Base-by-base conservation (phyloP, 2,113 vertebrate genomes). In the Gallinago media region DNA sequence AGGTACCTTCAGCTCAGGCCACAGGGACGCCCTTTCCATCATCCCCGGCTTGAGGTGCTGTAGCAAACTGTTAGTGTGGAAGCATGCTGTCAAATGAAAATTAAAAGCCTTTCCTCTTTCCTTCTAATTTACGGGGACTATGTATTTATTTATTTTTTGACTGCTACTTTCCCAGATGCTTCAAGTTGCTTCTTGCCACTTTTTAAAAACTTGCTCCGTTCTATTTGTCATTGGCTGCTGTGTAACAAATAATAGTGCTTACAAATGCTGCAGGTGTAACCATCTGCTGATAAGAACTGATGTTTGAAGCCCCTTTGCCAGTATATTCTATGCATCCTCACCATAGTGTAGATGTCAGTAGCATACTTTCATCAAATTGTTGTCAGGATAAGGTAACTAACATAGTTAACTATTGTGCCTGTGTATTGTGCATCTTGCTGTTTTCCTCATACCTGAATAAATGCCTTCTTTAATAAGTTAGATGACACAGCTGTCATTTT, bases 401-500 rank as follows among this genome's bases (percentile, higher is more conserved):
- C 19, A 16, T 26, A 26, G 20, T 22, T 93, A 67, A 22, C 46
- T 47, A 12, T n/a, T 36, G 29, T 58, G 7, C 17, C 32, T 63
- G 3, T 56, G 38, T 62, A 1, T 26, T 71, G 10, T 71, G 61
- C 49, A 8, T 78, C 47, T 71, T 66, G 15, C 34, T 91, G 29
- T 92, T 86, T 96, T 95, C 38, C 73, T 87, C 89, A 50, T 94
- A n/a, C 68, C 65, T 78, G 61, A 42, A 32, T 63, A 81, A 77
- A 78, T 67, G 9, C 17, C 23, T 44, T 13, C 49, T 44, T 15
- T 59, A 89, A 27, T 61, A 31, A 49, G 31, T 71, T 34, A 47
- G 36, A 23, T 85, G 94, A 67, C 67, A 68, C 29, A 56, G 72
- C 50, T 93, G 23, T 58, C 56, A 40, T 78, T 85, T 82, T 61